Base-by-base conservation (phyloP, 1,140 invertebrate species). In the Drosophila kohkoa region DNA sequence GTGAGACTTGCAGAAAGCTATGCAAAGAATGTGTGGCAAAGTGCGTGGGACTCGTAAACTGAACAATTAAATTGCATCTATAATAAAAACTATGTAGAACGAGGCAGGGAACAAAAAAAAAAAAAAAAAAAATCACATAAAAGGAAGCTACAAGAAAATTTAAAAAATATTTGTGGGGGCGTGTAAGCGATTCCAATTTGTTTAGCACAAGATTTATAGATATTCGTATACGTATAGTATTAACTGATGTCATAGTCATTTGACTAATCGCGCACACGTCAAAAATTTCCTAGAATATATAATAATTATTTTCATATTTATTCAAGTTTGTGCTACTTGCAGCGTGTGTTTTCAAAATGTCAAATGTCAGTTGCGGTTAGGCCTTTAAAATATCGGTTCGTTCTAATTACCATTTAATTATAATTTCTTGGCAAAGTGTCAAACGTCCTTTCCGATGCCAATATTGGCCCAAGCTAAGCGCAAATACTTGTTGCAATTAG, bases 11-110 rank as follows among this genome's bases (percentile, higher is more conserved):
- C 51, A 5, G 15, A 15, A 28, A 60, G 59, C 20, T 48, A 68
- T 68, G 64, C 48, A n/a, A 52, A 55, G 70, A 73, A 73, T 73
- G 63, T 28, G 63, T 43, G 45, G 45, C 69, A 52, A 49, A 72
- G 55, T 73, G 70, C 70, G 70, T 68, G 70, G 70, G 70, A 51
- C 51, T 63, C 38, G 49, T 63, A 63, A 70, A 55, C 15, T 32
- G 28, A 57, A 66, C 69, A 71, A 70, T 70, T 54, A 54, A 70
- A 55, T 35, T 60, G 57, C 41, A 28, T 45, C 15, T 5, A 16
- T 57, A 57, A 15, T 57, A 8, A n/a, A 54, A 35, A 54, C 28
- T 54, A 38, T 38, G 35, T 10, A 10, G 51, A 3, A 54, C 30
- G 13, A 32, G 13, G 13, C 13, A 25, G 20, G 13, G 28, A 5